Conservation (phyloP, 2,888 invertebrate species). For the Andrena marginata region DNA sequence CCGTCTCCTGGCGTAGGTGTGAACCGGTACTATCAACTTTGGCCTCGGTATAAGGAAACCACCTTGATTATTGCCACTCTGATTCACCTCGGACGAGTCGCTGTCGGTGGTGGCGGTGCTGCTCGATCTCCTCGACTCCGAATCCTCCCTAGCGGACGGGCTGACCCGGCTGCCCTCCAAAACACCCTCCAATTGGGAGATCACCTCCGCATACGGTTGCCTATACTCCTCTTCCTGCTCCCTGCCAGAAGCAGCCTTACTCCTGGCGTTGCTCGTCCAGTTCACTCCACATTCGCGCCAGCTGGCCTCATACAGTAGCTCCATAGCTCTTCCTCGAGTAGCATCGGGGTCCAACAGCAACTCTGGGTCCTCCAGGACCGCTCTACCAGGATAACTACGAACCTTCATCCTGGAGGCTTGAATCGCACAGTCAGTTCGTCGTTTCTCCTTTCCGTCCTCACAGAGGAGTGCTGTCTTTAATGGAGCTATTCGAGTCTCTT, state of each 20-base stretch:
- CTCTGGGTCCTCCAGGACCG: conserved; percentile 88
- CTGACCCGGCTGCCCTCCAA: conserved; percentile 64
- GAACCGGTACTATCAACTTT: conserved; percentile 94
- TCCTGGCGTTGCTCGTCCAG: conserved; percentile 74
- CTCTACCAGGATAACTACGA: conserved; percentile 94
- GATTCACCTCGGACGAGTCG: conserved; percentile 77
- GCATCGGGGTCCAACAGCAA: conserved; percentile 90
- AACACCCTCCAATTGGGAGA: conserved; percentile 77
- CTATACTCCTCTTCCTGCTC: conserved; percentile 50
- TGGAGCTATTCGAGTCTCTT: no score
- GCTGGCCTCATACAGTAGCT: conserved; percentile 93
- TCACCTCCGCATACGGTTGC: conserved; percentile 74
- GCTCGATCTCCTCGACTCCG: conserved; percentile 77
- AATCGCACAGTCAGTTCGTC: not conserved
- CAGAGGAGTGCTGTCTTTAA: no score
- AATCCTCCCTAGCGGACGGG: conserved; percentile 68
- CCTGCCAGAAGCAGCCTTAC: conserved; percentile 16
- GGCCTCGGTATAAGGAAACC: conserved; percentile 93
- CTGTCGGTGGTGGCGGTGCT: conserved; percentile 77
- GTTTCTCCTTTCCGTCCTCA: not conserved
- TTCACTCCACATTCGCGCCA: conserved; percentile 89
- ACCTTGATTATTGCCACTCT: conserved; percentile 68
- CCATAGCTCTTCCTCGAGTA: conserved; percentile 90
- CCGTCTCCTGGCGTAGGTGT: conserved; percentile 93
- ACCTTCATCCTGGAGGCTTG: conserved; percentile 89